phyloP scores from a whole-genome alignment of 2,113 vertebrate species.

The Psephotus haematonotus region DNA sequence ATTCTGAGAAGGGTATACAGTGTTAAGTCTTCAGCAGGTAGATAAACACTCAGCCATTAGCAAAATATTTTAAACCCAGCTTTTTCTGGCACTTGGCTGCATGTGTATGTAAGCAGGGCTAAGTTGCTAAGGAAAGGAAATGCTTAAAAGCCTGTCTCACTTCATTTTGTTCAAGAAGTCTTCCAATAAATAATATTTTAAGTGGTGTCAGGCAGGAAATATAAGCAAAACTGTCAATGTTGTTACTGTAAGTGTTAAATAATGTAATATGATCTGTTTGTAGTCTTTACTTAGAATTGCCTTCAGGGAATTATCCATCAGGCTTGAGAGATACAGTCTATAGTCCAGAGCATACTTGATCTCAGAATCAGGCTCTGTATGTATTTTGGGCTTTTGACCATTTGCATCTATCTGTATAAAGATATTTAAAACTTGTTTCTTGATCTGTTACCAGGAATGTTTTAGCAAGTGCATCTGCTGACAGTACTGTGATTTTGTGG shows the following conservation, averaged over 20 bases:
- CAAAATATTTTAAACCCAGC: not conserved
- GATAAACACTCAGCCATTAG: not conserved
- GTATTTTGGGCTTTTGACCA: not conserved
- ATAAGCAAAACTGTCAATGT: not conserved
- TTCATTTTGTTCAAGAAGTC: not conserved
- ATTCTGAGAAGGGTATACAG: not conserved
- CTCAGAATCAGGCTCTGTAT: not conserved
- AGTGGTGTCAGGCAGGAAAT: not conserved
- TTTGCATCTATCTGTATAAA: not conserved
- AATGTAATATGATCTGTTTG: not conserved
- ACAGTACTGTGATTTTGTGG: conserved; percentile 89
- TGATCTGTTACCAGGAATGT: conserved; percentile 80
- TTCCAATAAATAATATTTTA: not conserved
- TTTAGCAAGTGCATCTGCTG: conserved; percentile 91
- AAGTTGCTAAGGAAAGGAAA: not conserved
- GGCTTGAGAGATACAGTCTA: not conserved
- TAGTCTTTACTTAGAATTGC: not conserved
- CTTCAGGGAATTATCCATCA: not conserved
- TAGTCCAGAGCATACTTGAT: not conserved
- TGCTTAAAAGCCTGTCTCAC: not conserved
- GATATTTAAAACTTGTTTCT: not conserved
- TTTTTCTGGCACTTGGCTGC: not conserved
- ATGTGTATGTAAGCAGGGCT: not conserved
- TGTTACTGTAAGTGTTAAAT: not conserved
- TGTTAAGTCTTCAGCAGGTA: not conserved